Evolutionary conservation across 2,797 vertebrate species (phyloP).

Genomic region (Cossypha dichroa): DNA sequence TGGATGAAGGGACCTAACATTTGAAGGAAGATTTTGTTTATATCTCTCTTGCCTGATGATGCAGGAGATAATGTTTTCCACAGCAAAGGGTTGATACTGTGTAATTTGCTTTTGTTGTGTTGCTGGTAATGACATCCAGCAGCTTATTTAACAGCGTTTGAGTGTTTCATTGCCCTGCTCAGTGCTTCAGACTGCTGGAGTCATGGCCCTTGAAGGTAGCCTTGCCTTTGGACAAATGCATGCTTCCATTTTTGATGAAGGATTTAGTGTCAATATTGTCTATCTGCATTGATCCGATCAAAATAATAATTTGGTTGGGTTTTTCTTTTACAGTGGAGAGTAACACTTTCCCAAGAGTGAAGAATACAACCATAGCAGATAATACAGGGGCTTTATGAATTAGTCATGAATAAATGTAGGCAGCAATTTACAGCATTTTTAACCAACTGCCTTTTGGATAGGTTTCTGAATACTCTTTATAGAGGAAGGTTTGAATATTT

Average conservation of each 20-base stretch:
- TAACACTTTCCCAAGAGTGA: background rate
- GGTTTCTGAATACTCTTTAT: background rate
- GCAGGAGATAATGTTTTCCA: background rate
- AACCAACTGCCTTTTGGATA: background rate
- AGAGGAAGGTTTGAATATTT: background rate
- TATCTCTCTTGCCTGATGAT: background rate
- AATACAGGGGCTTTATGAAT: background rate
- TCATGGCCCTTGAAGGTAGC: background rate
- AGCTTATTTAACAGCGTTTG: background rate
- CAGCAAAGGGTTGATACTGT: background rate
- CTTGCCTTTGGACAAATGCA: background rate
- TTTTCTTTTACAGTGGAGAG: background rate
- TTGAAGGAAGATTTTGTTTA: background rate
- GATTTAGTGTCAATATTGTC: background rate
- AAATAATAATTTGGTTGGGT: background rate
- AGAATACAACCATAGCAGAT: background rate
- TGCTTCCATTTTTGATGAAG: background rate
- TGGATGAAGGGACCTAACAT: background rate
- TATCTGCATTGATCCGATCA: background rate
- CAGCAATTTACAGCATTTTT: background rate
- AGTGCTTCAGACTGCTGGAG: background rate
- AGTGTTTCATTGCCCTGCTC: background rate
- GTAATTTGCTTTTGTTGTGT: background rate
- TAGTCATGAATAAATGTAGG: background rate
- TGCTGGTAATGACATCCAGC: background rate